phyloP scores from a whole-genome alignment of 37 sponge, comb jelly and placozoan genomes.

The Spongilla lacustris region DNA sequence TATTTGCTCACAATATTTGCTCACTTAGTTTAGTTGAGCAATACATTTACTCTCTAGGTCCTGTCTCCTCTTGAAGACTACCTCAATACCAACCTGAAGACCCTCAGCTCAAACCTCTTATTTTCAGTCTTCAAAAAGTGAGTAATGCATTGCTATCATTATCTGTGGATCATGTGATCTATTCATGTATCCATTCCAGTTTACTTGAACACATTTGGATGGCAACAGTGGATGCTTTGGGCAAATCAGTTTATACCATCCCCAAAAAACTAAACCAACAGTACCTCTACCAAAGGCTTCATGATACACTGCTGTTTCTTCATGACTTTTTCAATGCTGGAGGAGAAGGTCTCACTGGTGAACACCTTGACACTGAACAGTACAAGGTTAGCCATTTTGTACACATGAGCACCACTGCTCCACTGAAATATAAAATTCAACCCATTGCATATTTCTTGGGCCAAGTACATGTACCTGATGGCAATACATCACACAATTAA shows the following conservation, averaged over 20 bases:
- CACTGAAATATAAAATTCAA: too few species aligned
- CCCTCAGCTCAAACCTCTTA: conserved; percentile 24
- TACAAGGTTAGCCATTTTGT: conserved; percentile 28
- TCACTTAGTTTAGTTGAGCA: neutral
- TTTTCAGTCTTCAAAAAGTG: conserved; percentile 34
- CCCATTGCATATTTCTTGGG: too few species aligned
- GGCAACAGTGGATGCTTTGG: conserved; percentile 2
- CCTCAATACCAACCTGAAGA: conserved; percentile 42
- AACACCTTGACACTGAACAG: conserved; percentile 11
- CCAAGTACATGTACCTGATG: too few species aligned
- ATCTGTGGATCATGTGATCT: neutral
- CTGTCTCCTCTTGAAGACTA: conserved; percentile 41
- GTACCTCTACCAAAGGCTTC: conserved; percentile 20
- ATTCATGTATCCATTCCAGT: conserved; percentile 3
- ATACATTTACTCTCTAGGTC: conserved; percentile 6
- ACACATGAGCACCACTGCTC: too few species aligned
- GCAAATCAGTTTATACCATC: neutral
- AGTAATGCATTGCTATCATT: neutral
- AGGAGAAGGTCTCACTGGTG: conserved; percentile 41
- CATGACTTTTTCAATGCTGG: conserved; percentile 50
- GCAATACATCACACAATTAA: too few species aligned
- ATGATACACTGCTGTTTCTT: neutral
- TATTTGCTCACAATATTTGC: neutral
- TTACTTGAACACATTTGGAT: conserved; percentile 42
- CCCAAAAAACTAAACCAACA: conserved; percentile 12